These are phyloP conservation scores for Amphiprion ocellaris DNA, from an alignment of 2,113 vertebrate species.

Conservation along the genomic window DNA sequence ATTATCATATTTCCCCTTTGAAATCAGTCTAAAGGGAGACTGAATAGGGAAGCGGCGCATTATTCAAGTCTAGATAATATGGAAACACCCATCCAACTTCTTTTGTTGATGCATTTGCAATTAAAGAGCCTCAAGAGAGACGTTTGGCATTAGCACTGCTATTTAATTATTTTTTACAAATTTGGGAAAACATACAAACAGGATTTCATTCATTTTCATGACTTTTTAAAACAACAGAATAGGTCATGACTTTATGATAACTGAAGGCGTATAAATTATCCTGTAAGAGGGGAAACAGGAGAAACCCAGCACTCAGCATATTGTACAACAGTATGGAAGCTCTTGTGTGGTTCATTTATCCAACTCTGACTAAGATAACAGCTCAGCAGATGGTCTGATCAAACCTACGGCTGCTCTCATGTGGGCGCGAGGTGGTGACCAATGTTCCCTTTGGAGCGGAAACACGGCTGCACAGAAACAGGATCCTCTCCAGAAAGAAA, in stretches of 20 bases:
- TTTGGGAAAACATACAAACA: neutral
- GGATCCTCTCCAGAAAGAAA: slow-evolving; percentile 74
- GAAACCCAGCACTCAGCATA: slow-evolving; percentile 27
- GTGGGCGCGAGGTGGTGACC: slow-evolving; percentile 66
- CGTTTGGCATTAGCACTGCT: slow-evolving; percentile 14
- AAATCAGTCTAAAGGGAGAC: slow-evolving; percentile 64
- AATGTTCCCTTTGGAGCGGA: slow-evolving; percentile 60
- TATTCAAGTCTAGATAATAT: slow-evolving; percentile 71
- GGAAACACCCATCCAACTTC: slow-evolving; percentile 76
- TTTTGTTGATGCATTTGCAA: slow-evolving; percentile 67
- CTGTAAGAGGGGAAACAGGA: neutral
- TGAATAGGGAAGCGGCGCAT: slow-evolving; percentile 68
- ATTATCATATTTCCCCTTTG: slow-evolving; percentile 80
- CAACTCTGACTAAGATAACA: slow-evolving; percentile 51
- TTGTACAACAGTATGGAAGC: slow-evolving; percentile 7
- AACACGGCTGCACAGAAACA: slow-evolving; percentile 59
- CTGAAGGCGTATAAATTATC: neutral
- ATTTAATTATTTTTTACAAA: slow-evolving; percentile 11
- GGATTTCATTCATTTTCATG: neutral
- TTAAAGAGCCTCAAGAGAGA: slow-evolving; percentile 41
- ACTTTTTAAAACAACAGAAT: neutral
- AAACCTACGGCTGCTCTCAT: slow-evolving; percentile 40
- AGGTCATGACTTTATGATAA: neutral
- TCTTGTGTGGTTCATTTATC: slow-evolving; percentile 24
- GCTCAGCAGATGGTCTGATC: slow-evolving; percentile 62